These are phyloP conservation scores for Oopsacas minuta DNA, from an alignment of 37 sponge, comb jelly and placozoan genomes.

Conservation along the genomic window DNA sequence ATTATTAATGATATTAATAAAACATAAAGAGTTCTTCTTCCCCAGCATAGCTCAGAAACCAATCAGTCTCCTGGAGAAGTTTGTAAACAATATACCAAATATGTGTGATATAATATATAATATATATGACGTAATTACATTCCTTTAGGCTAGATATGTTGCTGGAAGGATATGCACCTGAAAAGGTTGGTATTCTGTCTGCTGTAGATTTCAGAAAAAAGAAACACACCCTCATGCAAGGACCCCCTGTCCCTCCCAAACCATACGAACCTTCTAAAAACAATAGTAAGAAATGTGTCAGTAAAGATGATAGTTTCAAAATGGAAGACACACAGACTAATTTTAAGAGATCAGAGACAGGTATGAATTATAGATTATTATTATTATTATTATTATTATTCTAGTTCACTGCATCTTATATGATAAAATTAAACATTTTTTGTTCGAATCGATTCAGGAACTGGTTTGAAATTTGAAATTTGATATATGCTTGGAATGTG, in stretches of 20 bases:
- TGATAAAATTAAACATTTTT: no score
- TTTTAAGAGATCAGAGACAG: not conserved
- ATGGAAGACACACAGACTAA: not conserved
- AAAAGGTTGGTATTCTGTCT: not conserved
- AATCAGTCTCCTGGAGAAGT: not conserved
- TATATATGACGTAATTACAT: no score
- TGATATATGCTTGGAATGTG: no score
- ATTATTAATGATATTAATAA: not conserved
- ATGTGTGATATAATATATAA: no score
- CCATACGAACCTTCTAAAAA: not conserved
- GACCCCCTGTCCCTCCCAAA: not conserved
- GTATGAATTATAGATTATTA: not conserved
- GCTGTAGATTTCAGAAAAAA: not conserved
- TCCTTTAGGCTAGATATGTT: not conserved
- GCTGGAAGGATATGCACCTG: not conserved
- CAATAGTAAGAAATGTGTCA: not conserved
- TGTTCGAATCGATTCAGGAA: no score
- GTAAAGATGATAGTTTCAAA: slow-evolving; percentile 3
- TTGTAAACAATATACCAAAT: no score
- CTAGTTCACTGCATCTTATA: no score
- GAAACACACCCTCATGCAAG: slow-evolving; percentile 10
- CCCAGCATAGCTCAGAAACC: not conserved
- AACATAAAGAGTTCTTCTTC: slow-evolving; percentile 16
- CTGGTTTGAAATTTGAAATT: no score
- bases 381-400: no score